phyloP scores from a whole-genome alignment of 1,140 invertebrate species.

The Ostrea edulis region DNA sequence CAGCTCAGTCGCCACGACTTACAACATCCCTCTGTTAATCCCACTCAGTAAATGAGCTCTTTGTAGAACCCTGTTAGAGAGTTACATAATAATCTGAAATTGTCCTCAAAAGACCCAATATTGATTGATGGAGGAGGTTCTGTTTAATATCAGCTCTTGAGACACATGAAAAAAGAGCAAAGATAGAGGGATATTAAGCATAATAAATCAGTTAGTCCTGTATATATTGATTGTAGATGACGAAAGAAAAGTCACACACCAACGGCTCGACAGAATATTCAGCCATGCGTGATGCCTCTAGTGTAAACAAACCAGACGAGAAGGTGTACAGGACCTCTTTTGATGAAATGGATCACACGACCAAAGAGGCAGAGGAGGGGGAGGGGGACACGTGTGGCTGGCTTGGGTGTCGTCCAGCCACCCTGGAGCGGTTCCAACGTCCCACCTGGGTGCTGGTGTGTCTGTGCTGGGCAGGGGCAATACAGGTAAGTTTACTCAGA shows the following conservation, averaged over 20 bases:
- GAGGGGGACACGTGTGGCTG: slow-evolving; percentile 69
- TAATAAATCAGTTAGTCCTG: slow-evolving; percentile 9
- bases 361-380: slow-evolving; percentile 39
- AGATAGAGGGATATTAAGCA: neutral
- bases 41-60: too few species aligned
- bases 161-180: too few species aligned
- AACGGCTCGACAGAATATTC: neutral
- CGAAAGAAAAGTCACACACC: neutral
- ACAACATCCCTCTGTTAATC: too few species aligned
- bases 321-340: neutral
- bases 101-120: too few species aligned
- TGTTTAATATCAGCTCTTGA: too few species aligned
- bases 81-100: too few species aligned
- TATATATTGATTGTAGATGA: slow-evolving; percentile 19
- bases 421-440: slow-evolving; percentile 69
- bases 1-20: too few species aligned
- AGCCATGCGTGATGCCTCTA: neutral
- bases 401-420: slow-evolving; percentile 63
- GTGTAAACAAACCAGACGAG: slow-evolving; percentile 17
- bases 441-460: slow-evolving; percentile 79
- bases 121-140: too few species aligned
- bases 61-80: too few species aligned
- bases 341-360: neutral
- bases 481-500: slow-evolving; percentile 81
- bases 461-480: slow-evolving; percentile 89